A percentile compares a stretch with the other conserved stretches of the same genome.
phyloP scores from a whole-genome alignment of 2,113 vertebrate species.

The Astatotilapia flaviijosephi region DNA sequence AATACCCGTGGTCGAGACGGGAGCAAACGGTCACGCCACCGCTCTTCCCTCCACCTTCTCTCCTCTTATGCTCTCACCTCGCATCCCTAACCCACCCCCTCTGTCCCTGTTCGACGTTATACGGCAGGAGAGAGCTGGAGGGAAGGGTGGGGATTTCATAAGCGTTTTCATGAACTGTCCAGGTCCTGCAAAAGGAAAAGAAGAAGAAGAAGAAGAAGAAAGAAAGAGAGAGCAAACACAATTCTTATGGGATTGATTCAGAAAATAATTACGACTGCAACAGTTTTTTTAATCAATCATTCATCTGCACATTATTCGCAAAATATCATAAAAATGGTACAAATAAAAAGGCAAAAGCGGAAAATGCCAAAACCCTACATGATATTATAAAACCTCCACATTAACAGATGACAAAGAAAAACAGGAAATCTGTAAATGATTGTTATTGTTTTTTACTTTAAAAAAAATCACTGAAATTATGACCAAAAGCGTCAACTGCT shows the following conservation, averaged over 20 bases:
- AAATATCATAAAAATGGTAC: background rate
- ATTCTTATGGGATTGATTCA: background rate
- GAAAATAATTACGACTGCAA: background rate
- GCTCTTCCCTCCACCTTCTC: constrained; percentile 57
- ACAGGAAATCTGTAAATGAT: background rate
- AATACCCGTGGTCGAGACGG: constrained; percentile 73
- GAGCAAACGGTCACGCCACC: constrained; percentile 58
- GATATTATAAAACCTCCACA: background rate
- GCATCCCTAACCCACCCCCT: constrained; percentile 6
- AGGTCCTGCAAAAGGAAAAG: constrained; percentile 29
- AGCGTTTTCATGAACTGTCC: constrained; percentile 22
- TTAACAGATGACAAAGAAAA: background rate
- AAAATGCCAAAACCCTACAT: background rate
- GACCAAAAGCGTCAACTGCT: background rate
- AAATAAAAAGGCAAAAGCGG: background rate
- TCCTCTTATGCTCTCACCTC: background rate
- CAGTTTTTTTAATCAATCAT: background rate
- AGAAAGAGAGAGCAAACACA: background rate
- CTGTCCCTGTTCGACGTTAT: background rate
- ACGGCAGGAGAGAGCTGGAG: constrained; percentile 53
- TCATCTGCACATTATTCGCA: background rate
- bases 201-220: background rate
- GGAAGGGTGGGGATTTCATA: constrained; percentile 49
- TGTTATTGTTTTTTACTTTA: background rate
- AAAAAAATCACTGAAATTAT: background rate